A percentile compares a stretch with the other conserved stretches of the same genome.
Evolutionary conservation across 2,113 vertebrate genomes (phyloP).

Genomic region (Rhabdomys dilectus): DNA sequence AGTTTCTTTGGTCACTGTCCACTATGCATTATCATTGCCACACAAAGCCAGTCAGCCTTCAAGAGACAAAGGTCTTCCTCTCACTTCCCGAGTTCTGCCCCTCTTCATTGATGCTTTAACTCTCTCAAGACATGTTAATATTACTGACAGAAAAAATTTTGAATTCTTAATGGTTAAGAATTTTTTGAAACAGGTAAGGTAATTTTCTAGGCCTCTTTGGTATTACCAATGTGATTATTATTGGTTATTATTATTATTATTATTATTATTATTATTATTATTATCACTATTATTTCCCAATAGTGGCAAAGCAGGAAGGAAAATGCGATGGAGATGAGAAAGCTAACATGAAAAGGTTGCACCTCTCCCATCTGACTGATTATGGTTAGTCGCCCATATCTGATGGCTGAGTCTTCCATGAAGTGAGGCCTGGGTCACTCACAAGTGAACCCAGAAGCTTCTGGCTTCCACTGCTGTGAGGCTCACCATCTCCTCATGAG

Average conservation of each 20-base stretch:
- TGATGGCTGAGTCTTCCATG: neutral
- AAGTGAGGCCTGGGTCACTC: neutral
- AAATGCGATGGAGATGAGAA: neutral
- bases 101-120: neutral
- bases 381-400: neutral
- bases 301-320: neutral
- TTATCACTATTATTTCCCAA: neutral
- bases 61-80: neutral
- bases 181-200: slow-evolving; percentile 2
- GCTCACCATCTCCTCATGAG: neutral
- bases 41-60: slow-evolving; percentile 35
- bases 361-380: neutral
- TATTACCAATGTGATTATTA: neutral
- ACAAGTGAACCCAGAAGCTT: neutral
- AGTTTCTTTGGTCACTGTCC: slow-evolving; percentile 56
- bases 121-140: neutral
- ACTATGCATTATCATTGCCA: slow-evolving; percentile 10
- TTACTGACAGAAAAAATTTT: neutral
- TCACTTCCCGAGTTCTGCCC: neutral
- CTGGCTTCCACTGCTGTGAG: neutral
- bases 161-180: slow-evolving; percentile 28
- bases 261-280: neutral
- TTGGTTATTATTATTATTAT: neutral
- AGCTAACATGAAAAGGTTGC: neutral
- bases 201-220: slow-evolving; percentile 3